Evolutionary conservation across 2,888 invertebrate species (phyloP).

Genomic region (Deilephila elpenor): DNA sequence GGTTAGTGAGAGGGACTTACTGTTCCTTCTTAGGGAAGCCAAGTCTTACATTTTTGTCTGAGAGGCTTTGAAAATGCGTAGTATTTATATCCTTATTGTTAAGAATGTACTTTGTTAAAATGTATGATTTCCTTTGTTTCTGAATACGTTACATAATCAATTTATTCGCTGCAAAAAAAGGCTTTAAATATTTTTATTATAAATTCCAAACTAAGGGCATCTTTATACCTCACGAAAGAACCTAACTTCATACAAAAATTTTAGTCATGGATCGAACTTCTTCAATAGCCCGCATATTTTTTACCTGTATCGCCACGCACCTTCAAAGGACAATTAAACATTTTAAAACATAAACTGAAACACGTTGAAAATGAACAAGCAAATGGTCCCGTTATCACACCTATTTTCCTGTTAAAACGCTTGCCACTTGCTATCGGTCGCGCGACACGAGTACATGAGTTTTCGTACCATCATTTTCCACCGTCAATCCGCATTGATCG

Average conservation of each 20-base stretch:
- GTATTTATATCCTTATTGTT: neutral
- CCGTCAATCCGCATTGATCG: slow-evolving; percentile 68
- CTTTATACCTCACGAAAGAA: too few relatives aligned
- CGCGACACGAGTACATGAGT: slow-evolving; percentile 48
- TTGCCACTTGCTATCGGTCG: slow-evolving; percentile 63
- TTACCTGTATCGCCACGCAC: neutral
- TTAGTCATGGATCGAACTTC: too few relatives aligned
- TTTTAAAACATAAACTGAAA: neutral
- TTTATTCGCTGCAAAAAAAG: too few relatives aligned
- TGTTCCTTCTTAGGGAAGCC: slow-evolving; percentile 2
- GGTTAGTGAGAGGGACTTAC: slow-evolving; percentile 52
- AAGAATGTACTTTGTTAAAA: neutral
- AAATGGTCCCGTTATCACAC: slow-evolving; percentile 67
- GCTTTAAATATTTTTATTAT: too few relatives aligned
- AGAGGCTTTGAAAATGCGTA: neutral
- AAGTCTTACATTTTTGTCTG: slow-evolving; percentile 1
- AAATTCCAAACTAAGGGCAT: too few relatives aligned
- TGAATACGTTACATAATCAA: too few relatives aligned
- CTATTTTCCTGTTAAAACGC: slow-evolving; percentile 70
- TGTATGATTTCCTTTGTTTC: neutral
- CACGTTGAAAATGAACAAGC: slow-evolving; percentile 41
- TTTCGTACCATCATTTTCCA: slow-evolving; percentile 76
- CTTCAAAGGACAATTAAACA: slow-evolving; percentile 9
- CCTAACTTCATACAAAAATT: too few relatives aligned
- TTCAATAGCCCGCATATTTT: neutral